Evolutionary conservation across 2,888 invertebrate genomes (phyloP).

Genomic region (Cenopis cana): DNA sequence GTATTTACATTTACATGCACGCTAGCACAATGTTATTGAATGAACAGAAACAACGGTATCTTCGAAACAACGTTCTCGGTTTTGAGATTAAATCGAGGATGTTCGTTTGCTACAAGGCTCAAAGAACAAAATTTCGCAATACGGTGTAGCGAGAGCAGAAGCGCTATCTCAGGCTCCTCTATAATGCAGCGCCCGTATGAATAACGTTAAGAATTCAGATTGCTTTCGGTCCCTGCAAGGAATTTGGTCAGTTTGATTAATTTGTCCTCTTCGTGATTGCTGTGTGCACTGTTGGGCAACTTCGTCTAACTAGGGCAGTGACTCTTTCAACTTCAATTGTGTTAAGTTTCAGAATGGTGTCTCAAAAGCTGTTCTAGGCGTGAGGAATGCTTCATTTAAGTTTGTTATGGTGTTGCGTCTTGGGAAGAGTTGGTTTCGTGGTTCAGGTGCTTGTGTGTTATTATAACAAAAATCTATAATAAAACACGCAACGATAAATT

Average conservation of each 20-base stretch:
- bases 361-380: background rate
- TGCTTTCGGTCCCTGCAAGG: conserved; percentile 55
- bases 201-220: conserved; percentile 68
- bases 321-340: conserved; percentile 27
- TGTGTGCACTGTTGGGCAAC: conserved; percentile 37
- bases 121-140: conserved; percentile 26
- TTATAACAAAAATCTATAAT: too few relatives aligned
- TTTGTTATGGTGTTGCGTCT: background rate
- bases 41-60: background rate
- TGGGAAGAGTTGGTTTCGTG: background rate
- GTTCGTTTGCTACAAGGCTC: background rate
- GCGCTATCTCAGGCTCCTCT: conserved; percentile 36
- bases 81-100: background rate
- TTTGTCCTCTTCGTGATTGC: conserved; percentile 49
- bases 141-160: conserved; percentile 27
- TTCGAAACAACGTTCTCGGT: too few relatives aligned
- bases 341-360: conserved; percentile 7
- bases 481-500: background rate
- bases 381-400: background rate
- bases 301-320: conserved; percentile 26
- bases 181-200: conserved; percentile 48
- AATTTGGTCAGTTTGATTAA: conserved; percentile 62
- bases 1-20: too few relatives aligned
- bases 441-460: too few relatives aligned
- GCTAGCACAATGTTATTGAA: too few relatives aligned